Base-by-base conservation (phyloP, 2,888 invertebrate genomes). In the Lymantria monacha region DNA sequence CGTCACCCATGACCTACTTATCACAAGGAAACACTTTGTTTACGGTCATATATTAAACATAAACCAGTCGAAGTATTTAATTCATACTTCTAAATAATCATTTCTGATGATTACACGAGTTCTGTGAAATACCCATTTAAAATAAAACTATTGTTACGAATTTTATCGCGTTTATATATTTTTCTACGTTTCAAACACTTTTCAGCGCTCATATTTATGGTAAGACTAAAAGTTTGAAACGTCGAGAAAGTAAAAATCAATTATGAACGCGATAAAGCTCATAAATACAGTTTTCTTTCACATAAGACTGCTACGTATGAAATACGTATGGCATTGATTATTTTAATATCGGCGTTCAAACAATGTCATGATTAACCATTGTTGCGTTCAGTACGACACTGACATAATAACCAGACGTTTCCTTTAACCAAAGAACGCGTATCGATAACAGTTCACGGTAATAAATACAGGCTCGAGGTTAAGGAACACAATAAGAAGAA, bases 391-490 rank as follows among this genome's bases (percentile, higher is more conserved):
- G 5, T 14, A 31, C 31, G 42, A 45, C 48, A 48, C 44, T 46
- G 43, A 53, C 43, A 47, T 46, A 53, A 57, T 64, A 61, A 62
- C 57, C 15, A 52, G 51, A 38, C 38, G 38, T 38, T 38, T 38
- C 38, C 38, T 38, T 12, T 10, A 38, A 38, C 12, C 11, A 38
- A 7, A 3, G 38, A 2, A 11, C 12, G 7, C 7, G n/a, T 38
- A n/a, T 12, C n/a, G n/a, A 38, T 38, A n/a, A 38, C n/a, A 10
- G 10, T 42, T 46, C 30, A 59, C 55, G 44, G 30, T 22, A 44
- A 37, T 48, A 51, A 53, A 56, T 58, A 48, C 60, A 61, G 59
- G 54, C 40, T 14, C 51, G 13, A 53, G 51, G 52, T 36, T 48
- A 53, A 48, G 15, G 30, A 43, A 33, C n/a, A 59, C 40, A 54